phyloP scores from a whole-genome alignment of 2,797 vertebrate genomes.

The Anguilla megastoma region DNA sequence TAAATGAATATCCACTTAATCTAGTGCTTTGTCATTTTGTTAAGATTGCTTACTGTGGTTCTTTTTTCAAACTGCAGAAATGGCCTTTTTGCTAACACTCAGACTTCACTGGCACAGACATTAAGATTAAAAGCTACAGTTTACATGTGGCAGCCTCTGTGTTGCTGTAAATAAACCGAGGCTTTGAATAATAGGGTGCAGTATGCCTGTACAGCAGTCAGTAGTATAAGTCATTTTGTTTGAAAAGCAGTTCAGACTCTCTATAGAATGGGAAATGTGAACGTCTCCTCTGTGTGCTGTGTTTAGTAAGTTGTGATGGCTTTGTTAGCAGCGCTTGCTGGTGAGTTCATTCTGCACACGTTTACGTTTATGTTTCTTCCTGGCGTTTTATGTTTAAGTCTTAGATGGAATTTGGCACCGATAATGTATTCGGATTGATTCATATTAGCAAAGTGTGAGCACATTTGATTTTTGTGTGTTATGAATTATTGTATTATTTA shows the following conservation, averaged over 20 bases:
- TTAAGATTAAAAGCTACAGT: not conserved
- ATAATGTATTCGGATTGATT: constrained; percentile 4
- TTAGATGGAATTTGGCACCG: not conserved
- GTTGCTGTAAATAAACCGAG: not conserved
- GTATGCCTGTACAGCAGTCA: not conserved
- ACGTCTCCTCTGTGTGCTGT: not conserved
- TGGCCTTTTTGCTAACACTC: not conserved
- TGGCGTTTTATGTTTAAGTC: not conserved
- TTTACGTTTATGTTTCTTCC: not conserved
- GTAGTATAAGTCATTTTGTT: constrained; percentile 4
- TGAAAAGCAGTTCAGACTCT: constrained; percentile 9
- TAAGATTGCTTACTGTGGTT: too few species aligned
- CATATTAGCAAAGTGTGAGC: not conserved
- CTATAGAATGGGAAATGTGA: not conserved
- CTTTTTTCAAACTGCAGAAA: too few species aligned
- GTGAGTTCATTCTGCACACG: not conserved
- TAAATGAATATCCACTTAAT: too few species aligned
- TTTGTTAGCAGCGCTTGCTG: not conserved
- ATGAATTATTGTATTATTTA: not conserved
- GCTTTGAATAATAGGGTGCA: not conserved
- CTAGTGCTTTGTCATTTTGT: too few species aligned
- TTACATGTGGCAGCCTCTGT: not conserved
- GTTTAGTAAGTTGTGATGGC: not conserved
- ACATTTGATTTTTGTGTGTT: not conserved
- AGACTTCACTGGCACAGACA: not conserved